Conservation (phyloP, 2,797 vertebrate species). For the Meriones psammophilus region DNA sequence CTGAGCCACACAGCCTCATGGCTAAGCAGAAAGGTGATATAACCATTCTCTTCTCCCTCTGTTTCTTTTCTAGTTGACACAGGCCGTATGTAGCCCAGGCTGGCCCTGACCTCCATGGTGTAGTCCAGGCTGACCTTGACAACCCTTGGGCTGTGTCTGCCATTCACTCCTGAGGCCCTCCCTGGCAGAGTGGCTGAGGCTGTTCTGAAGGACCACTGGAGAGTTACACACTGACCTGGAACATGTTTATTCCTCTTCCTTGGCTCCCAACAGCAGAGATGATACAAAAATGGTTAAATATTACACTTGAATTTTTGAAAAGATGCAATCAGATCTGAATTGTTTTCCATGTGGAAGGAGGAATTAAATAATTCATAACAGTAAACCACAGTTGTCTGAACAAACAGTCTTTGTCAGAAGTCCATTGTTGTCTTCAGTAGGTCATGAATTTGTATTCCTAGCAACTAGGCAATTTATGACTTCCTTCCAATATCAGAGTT, state of each 20-base stretch:
- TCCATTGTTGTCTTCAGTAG: slow-evolving; percentile 4
- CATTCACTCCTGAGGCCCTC: neutral
- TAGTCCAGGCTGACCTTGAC: neutral
- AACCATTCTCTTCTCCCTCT: neutral
- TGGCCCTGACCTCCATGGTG: neutral
- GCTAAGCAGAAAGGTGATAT: neutral
- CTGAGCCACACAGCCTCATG: too few relatives aligned
- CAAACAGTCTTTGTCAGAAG: slow-evolving; percentile 69
- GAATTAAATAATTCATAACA: slow-evolving; percentile 83
- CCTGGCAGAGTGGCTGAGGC: fast-evolving
- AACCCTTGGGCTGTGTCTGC: too few relatives aligned
- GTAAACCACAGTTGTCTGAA: slow-evolving; percentile 72
- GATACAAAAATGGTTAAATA: slow-evolving; percentile 27
- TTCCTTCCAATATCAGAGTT: neutral
- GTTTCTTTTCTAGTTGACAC: neutral
- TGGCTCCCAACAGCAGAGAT: neutral
- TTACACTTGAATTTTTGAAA: slow-evolving; percentile 72
- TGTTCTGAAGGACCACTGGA: neutral
- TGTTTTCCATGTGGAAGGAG: slow-evolving; percentile 66
- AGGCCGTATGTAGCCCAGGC: neutral
- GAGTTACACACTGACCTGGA: neutral
- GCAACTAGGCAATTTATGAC: slow-evolving; percentile 56
- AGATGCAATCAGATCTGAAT: slow-evolving; percentile 67
- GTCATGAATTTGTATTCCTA: slow-evolving; percentile 62
- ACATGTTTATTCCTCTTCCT: neutral